Percentiles rank a stretch among this genome's conserved stretches.
Conservation (phyloP, 2,113 vertebrate species). For the Megalops atlanticus region DNA sequence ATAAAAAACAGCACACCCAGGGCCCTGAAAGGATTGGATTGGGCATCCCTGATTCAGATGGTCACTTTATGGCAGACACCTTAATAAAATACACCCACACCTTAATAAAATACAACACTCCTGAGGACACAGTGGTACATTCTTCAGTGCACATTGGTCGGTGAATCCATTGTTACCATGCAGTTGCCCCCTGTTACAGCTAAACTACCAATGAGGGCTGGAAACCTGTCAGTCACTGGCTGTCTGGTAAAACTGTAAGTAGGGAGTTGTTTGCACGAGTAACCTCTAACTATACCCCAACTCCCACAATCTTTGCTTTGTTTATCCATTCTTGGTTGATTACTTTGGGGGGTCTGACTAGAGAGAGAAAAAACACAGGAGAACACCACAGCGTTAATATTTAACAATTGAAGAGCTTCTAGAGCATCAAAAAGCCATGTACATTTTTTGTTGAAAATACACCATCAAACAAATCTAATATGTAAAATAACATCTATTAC, state of each 20-base stretch:
- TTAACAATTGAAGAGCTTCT: not conserved
- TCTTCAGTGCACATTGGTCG: too few relatives aligned
- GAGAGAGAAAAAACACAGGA: not conserved
- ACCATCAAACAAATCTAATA: not conserved
- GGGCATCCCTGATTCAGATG: not conserved
- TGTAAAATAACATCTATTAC: not conserved
- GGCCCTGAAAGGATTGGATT: not conserved
- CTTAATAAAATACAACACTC: not conserved
- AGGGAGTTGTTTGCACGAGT: not conserved
- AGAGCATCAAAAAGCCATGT: not conserved
- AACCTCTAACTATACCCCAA: not conserved
- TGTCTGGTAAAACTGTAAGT: not conserved
- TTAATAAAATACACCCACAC: not conserved
- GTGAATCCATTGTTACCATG: not conserved
- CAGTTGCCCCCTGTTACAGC: not conserved
- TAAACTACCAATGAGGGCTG: not conserved
- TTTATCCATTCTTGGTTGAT: slow-evolving; percentile 19
- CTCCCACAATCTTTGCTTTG: not conserved
- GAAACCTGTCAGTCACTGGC: not conserved
- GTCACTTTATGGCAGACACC: not conserved
- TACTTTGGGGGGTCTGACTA: not conserved
- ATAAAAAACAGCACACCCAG: too few relatives aligned
- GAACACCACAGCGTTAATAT: slow-evolving; percentile 21
- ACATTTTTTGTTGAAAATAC: not conserved
- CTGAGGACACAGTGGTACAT: not conserved